Evolutionary conservation across 2,888 invertebrate genomes (phyloP).

Genomic region (Cantharis lateralis): DNA sequence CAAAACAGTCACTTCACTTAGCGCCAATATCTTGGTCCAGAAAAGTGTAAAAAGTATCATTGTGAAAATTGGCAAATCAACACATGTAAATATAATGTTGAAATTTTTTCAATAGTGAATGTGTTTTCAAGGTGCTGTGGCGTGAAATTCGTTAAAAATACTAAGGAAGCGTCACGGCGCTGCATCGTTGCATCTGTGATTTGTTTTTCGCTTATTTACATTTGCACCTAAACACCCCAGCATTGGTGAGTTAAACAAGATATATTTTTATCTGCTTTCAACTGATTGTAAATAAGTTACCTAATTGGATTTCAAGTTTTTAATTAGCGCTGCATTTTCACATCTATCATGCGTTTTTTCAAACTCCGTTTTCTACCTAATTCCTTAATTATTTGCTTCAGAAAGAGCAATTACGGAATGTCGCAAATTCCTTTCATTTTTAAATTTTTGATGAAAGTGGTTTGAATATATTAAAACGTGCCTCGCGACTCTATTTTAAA

Average conservation of each 20-base stretch:
- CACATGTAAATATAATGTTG: not conserved
- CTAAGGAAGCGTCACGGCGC: slow-evolving; percentile 33
- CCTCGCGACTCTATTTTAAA: not conserved
- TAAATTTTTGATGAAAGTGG: slow-evolving; percentile 1
- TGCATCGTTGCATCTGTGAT: slow-evolving; percentile 38
- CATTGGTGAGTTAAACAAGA: slow-evolving; percentile 38
- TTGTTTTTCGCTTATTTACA: slow-evolving; percentile 37
- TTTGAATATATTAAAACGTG: slow-evolving; percentile 5
- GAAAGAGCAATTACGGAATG: not conserved
- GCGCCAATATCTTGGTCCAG: not conserved
- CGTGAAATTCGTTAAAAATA: slow-evolving; percentile 36
- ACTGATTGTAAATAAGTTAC: slow-evolving; percentile 37
- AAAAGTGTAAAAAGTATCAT: not conserved
- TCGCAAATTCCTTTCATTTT: slow-evolving; percentile 2
- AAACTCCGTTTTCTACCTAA: not conserved
- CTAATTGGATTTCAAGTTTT: slow-evolving; percentile 28
- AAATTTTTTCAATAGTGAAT: not conserved
- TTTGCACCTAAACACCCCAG: slow-evolving; percentile 33
- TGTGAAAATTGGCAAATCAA: not conserved
- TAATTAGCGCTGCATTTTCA: slow-evolving; percentile 3
- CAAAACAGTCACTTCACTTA: not conserved
- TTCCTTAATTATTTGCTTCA: not conserved
- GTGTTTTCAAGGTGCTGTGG: slow-evolving; percentile 14
- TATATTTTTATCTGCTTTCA: slow-evolving; percentile 35
- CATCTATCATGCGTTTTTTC: not conserved